Base-by-base conservation (phyloP, 2,113 vertebrate species). In the Eudorcas thomsonii region DNA sequence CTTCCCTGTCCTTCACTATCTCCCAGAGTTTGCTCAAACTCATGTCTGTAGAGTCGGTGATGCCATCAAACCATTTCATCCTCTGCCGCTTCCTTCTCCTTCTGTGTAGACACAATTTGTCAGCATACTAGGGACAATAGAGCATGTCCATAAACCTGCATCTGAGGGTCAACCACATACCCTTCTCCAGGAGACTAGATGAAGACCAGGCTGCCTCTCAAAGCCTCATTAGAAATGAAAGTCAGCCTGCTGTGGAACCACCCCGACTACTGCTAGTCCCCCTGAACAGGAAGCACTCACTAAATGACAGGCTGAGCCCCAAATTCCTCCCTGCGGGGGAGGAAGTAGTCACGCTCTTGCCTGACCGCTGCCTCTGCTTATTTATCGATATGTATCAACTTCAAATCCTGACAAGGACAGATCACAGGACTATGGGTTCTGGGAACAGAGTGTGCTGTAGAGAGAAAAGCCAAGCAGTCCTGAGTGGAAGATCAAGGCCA, bases 121-220 rank as follows among this genome's bases (percentile, higher is more conserved):
- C 62, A 17, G 12, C 80, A 17, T 1, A 6, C 30, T 6, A 55
- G 54, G 54, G 88, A 55, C n/a, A 57, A 13, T 9, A 52, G 52
- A 30, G 12, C 13, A 11, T 0, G 6, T 80, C 25, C 48, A 30
- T 23, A 48, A 23, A 13, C 52, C 48, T 77, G 71, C 7, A 2
- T 28, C 26, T 10, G 19, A 50, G 7, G 23, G 48, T n/a, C 54
- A 45, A n/a, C 55, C 36, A 12, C n/a, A 52, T 28, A 33, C 25
- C 64, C 59, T 54, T 57, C 14, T 88, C 43, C 3, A 25, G 33
- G 81, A 48, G 5, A n/a, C 43, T 9, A 48, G 19, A 45, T 59
- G 60, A 92, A 59, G 39, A 17, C 36, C n/a, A 78, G 64, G 33
- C n/a, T 80, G 87, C 64, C 62, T 84, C 52, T 62, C 89, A 86